Conservation (phyloP, 2,797 vertebrate genomes). For the Lagodon rhomboides region DNA sequence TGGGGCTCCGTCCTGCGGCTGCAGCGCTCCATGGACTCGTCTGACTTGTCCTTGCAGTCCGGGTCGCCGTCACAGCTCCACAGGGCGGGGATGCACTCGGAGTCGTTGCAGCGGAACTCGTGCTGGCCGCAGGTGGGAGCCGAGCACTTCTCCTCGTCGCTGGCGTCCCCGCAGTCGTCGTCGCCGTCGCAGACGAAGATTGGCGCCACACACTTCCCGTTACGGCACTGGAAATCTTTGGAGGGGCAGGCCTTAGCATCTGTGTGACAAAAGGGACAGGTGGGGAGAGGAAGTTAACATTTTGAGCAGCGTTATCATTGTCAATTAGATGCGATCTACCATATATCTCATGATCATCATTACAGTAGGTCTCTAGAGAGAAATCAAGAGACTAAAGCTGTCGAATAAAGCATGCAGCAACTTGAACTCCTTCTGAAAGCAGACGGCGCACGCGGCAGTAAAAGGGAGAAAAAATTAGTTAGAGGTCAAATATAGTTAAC, state of each 20-base stretch:
- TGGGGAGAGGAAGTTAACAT: not conserved
- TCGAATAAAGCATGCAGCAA: constrained; percentile 3
- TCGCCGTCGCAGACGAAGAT: constrained; percentile 94
- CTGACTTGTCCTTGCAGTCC: constrained; percentile 94
- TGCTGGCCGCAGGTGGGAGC: constrained; percentile 90
- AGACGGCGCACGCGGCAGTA: not conserved
- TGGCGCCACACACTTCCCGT: constrained; percentile 91
- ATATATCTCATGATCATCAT: not conserved
- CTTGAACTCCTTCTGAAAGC: constrained; percentile 12
- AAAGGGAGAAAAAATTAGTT: constrained; percentile 24
- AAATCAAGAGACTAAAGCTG: constrained; percentile 5
- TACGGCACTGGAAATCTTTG: constrained; percentile 91
- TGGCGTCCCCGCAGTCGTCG: constrained; percentile 90
- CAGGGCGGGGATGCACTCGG: constrained; percentile 91
- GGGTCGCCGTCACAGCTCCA: constrained; percentile 97
- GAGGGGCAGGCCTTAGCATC: constrained; percentile 90
- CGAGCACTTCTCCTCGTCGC: constrained; percentile 92
- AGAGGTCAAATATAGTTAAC: constrained; percentile 37
- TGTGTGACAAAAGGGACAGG: constrained; percentile 41
- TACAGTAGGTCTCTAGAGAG: not conserved
- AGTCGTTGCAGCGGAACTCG: constrained; percentile 96
- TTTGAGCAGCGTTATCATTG: not conserved
- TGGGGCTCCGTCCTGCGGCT: constrained; percentile 86
- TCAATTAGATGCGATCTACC: not conserved
- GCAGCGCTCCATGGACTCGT: constrained; percentile 92